Evolutionary conservation across 2,888 invertebrate species (phyloP), one percentile per base, ranked within the genome.

Genomic region (Volucella bombylans): DNA sequence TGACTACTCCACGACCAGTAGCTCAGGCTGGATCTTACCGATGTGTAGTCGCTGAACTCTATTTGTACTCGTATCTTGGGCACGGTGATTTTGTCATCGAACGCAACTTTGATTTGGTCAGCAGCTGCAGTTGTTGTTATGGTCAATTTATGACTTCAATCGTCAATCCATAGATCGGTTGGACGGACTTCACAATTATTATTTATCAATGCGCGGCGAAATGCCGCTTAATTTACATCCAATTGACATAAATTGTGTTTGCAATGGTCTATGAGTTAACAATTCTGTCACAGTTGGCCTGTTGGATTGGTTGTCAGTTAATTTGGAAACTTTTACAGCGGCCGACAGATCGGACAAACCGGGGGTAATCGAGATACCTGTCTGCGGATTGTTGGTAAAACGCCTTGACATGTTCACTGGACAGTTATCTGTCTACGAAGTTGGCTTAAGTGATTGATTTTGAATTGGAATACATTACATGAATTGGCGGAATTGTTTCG

Each of bases 201-300:
- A 76, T 68, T 68, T 68, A 76, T 76, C 59, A 76, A 45, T 68
- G 59, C 67, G 10, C 65, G 14, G 65, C 38, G 52, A 68, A 76
- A 76, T 59, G n/a, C 52, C 52, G 61, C 61, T 76, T 59, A 52
- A 77, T 77, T 77, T 77, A 68, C 68, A 77, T 77, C 68, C 68
- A 69, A 61, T 77, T 77, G 76, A 77, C 77, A 77, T 77, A 62
- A 77, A 77, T 69, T 69, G 68, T 62, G 45, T 62, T 68, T 23
- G 76, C 68, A 59, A 59, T 64, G 64, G 73, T 45, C 47, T 14
- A 49, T 62, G 45, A 43, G 41, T 43, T 54, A 41, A 9, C 55
- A 57, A 31, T 3, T 52, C 52, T 52, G 49, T 59, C 49, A 59
- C 49, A 57, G 65, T 50, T 55, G 10, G 49, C 31, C 18, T 43